Evolutionary conservation across 2,797 vertebrate species (phyloP).

Genomic region (Peromyscus melanophrys): DNA sequence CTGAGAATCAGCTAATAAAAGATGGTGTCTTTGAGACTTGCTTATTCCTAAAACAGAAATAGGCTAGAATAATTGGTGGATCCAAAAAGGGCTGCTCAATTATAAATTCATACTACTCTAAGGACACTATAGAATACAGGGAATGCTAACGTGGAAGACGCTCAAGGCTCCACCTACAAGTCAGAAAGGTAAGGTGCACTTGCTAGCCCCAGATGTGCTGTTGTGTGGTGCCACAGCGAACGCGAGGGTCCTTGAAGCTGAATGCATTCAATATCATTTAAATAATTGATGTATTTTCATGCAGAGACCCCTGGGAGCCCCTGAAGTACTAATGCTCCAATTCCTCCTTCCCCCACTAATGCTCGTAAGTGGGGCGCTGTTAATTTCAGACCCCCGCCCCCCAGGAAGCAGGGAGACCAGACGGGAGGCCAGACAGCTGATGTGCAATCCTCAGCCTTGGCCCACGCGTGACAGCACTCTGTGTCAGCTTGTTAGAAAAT

Average conservation of each 20-base stretch:
- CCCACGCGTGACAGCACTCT: background rate
- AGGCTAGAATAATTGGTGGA: background rate
- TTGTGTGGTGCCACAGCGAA: background rate
- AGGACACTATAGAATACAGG: background rate
- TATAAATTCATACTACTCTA: background rate
- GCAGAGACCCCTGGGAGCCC: background rate
- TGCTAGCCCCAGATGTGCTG: background rate
- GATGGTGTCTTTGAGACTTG: background rate
- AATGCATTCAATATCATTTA: background rate
- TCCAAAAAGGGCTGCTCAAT: background rate
- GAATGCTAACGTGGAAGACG: background rate
- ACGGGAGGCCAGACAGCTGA: background rate
- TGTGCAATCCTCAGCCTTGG: background rate
- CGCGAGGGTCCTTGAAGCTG: background rate
- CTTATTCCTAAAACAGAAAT: background rate
- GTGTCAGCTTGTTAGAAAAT: conserved; percentile 14
- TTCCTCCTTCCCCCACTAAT: background rate
- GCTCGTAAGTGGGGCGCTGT: background rate
- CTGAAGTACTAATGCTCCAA: background rate
- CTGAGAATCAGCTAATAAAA: conserved; percentile 10
- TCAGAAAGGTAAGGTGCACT: background rate
- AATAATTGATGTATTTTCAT: background rate
- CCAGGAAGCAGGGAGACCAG: background rate
- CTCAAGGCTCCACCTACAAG: conserved; percentile 12
- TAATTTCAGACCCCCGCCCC: background rate